Percentiles rank a stretch among this genome's conserved stretches.
These are phyloP conservation scores for Tenodera sinensis DNA, from an alignment of 2,888 invertebrate genomes.

Conservation along the genomic window DNA sequence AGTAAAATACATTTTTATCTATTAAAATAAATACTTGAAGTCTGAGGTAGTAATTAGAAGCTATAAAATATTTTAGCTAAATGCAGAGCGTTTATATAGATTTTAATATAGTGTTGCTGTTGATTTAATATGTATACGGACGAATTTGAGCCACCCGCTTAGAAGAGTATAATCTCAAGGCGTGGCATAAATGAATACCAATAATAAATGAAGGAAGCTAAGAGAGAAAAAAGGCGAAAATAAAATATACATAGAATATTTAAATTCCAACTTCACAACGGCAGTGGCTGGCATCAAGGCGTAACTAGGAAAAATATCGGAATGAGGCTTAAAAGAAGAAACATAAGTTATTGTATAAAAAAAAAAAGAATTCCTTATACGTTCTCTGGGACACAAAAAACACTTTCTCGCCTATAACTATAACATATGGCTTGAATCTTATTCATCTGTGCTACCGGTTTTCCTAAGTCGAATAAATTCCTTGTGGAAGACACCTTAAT, in stretches of 20 bases:
- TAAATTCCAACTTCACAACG: neutral
- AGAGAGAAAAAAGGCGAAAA: neutral
- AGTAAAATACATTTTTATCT: no score
- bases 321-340: neutral
- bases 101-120: no score
- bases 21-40: no score
- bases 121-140: no score
- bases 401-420: constrained; percentile 8
- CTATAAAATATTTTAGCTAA: no score
- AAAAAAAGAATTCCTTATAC: neutral
- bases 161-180: neutral
- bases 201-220: neutral
- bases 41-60: no score
- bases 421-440: constrained; percentile 14
- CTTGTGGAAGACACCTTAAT: neutral
- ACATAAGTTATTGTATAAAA: neutral
- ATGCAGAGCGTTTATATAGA: no score
- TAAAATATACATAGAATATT: neutral
- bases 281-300: neutral
- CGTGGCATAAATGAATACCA: neutral
- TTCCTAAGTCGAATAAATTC: constrained; percentile 3
- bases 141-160: neutral
- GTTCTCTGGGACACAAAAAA: neutral
- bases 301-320: neutral
- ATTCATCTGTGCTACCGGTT: constrained; percentile 25